Conservation (phyloP, 1,140 invertebrate species). For the Campoletis sonorensis region DNA sequence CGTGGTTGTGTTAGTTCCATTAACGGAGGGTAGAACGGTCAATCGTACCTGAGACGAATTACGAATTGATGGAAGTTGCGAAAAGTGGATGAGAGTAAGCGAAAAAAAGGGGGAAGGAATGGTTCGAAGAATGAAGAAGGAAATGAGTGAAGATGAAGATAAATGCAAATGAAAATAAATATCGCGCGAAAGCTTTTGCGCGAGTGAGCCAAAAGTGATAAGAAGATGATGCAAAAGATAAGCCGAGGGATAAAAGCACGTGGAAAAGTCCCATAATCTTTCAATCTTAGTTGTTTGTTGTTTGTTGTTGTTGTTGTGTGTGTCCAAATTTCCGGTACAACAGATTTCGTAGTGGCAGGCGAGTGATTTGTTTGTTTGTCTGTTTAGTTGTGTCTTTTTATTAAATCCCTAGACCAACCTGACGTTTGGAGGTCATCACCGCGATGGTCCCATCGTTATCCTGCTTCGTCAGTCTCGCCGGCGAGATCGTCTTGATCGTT, state of each 20-base stretch:
- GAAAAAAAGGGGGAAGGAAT: not conserved
- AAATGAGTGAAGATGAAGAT: not conserved
- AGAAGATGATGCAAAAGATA: not conserved
- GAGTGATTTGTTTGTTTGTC: not conserved
- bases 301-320: not conserved
- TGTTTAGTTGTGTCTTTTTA: slow-evolving; percentile 27
- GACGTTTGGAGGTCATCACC: slow-evolving; percentile 71
- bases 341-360: not conserved
- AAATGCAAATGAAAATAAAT: too few relatives aligned
- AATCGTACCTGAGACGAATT: slow-evolving; percentile 79
- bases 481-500: not conserved
- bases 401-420: slow-evolving; percentile 67
- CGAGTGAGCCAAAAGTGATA: not conserved
- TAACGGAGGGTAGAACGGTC: slow-evolving; percentile 83
- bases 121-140: slow-evolving; percentile 63
- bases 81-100: not conserved
- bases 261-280: slow-evolving; percentile 8
- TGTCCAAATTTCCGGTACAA: not conserved
- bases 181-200: not conserved
- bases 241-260: not conserved
- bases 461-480: slow-evolving; percentile 30
- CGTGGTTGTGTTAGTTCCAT: slow-evolving; percentile 82
- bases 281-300: too few relatives aligned
- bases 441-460: slow-evolving; percentile 57
- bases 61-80: slow-evolving; percentile 34